Evolutionary conservation across 2,113 vertebrate species (phyloP), one percentile per base, ranked within the genome.

Genomic region (Anas platyrhynchos): DNA sequence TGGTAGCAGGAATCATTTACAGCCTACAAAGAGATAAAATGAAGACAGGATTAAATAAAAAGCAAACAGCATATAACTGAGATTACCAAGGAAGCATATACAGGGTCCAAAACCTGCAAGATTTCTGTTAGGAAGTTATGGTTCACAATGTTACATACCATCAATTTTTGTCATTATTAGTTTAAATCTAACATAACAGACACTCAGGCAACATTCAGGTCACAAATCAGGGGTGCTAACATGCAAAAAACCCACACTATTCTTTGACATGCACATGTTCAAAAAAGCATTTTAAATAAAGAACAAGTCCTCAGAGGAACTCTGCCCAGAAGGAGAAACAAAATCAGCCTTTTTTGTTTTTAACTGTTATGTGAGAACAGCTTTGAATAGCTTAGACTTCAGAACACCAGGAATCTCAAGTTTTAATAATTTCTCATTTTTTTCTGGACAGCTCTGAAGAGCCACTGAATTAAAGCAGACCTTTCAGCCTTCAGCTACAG

Each of bases 1-100:
- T 99, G 98, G 91, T 99, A 99, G 95, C 99, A 99, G 1, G 99
- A 99, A 50, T 99, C 99, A 88, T 99, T 99, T 85, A 99, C 98
- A 21, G 98, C 98, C 99, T 99, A 97, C 44, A 89, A 95, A 78
- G 83, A 72, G 89, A 84, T 36, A 85, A 91, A 25, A 94, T 21
- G 7, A 52, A 88, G 56, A 38, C 31, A 88, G 59, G n/a, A 89
- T 77, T 84, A 78, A 46, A 68, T 52, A 63, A 66, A 48, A 43
- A 55, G 4, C 27, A 94, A 88, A 67, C 26, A 74, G 16, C 12
- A 44, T 59, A 74, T 58, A 41, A 94, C 89, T 22, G 26, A 27
- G 8, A 85, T 17, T 54, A 69, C 58, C 50, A 41, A 16, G n/a
- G n/a, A 18, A 43, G 44, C 58, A 59, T 7, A 59, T 2, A 8